Evolutionary conservation across 2,113 vertebrate species (phyloP).

Genomic region (Muscicapa adusta): DNA sequence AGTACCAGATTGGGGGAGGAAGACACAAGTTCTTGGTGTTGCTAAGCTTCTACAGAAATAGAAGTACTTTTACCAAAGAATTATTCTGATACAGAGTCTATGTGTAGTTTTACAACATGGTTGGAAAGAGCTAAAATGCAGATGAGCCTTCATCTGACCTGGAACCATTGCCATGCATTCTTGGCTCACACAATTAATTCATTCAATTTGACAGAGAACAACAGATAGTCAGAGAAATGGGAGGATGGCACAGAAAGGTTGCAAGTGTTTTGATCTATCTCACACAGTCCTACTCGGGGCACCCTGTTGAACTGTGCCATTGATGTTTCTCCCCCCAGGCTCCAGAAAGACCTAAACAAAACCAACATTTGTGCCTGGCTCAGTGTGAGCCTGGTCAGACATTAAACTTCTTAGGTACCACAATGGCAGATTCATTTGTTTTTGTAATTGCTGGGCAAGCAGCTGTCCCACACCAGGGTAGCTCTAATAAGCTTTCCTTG

Average conservation of each 20-base stretch:
- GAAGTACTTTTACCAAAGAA: background rate
- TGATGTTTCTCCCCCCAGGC: background rate
- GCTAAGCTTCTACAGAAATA: background rate
- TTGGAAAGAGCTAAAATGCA: background rate
- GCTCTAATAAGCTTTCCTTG: background rate
- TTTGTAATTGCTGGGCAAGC: background rate
- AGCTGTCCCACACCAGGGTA: background rate
- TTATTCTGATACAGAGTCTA: background rate
- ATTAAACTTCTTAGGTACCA: background rate
- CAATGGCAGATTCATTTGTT: background rate
- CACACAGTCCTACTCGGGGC: background rate
- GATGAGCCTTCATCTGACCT: background rate
- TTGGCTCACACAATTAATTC: slow-evolving; percentile 3
- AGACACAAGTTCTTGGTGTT: background rate
- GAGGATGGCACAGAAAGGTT: slow-evolving; percentile 29
- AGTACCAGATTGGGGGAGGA: background rate
- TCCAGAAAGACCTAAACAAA: background rate
- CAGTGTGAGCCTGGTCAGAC: background rate
- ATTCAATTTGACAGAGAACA: slow-evolving; percentile 28
- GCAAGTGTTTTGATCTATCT: background rate
- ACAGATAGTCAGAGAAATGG: background rate
- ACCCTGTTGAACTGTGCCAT: background rate
- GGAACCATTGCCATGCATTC: background rate
- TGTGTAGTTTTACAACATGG: background rate
- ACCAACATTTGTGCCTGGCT: background rate